phyloP scores from a whole-genome alignment of 2,888 invertebrate species.

The Dorcus hopei region DNA sequence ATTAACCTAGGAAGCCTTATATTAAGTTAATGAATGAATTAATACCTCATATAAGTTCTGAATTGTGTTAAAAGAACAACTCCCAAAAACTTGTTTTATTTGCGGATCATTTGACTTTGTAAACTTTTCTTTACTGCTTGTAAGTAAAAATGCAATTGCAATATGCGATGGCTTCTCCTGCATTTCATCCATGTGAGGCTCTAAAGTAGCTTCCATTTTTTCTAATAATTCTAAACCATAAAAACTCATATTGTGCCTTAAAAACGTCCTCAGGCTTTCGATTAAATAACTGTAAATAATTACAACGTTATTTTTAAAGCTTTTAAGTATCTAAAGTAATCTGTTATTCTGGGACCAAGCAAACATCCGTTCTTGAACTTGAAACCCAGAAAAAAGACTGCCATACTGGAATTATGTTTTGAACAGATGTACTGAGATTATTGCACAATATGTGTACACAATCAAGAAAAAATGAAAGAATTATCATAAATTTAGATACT shows the following conservation, averaged over 20 bases:
- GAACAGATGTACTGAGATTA: too few species aligned
- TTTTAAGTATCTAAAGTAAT: not conserved
- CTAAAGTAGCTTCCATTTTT: conserved; percentile 18
- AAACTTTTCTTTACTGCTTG: conserved; percentile 27
- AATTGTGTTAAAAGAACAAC: conserved; percentile 22
- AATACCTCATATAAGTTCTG: conserved; percentile 20
- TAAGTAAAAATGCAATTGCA: conserved; percentile 25
- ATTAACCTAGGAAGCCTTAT: too few species aligned
- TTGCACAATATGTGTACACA: too few species aligned
- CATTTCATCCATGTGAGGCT: conserved; percentile 15
- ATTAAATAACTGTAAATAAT: conserved; percentile 21
- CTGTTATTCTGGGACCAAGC: not conserved
- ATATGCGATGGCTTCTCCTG: conserved; percentile 16
- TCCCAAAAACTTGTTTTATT: conserved; percentile 25
- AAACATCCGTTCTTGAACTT: too few species aligned
- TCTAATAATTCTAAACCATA: conserved; percentile 24
- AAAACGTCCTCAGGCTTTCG: conserved; percentile 21
- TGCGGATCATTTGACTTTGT: conserved; percentile 24
- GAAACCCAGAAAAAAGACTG: too few species aligned
- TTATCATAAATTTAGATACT: not conserved
- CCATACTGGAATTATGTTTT: not conserved
- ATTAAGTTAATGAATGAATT: conserved; percentile 7
- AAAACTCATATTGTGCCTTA: conserved; percentile 23
- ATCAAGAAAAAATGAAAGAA: too few species aligned
- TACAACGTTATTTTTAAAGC: not conserved